Percentiles rank a stretch among this genome's conserved stretches.
phyloP scores from a whole-genome alignment of 2,888 invertebrate genomes.

The Troilus luridus region DNA sequence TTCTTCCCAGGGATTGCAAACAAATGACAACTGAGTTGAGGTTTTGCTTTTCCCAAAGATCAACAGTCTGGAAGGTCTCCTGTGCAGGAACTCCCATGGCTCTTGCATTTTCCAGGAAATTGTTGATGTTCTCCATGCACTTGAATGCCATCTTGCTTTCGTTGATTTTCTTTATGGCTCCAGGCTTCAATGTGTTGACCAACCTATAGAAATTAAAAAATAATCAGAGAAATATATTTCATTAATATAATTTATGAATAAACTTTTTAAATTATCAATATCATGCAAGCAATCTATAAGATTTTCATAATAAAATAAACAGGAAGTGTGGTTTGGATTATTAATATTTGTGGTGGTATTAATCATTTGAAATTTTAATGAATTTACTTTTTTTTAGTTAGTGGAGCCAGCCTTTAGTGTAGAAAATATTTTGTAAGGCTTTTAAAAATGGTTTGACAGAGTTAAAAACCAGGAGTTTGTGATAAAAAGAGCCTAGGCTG shows the following conservation, averaged over 20 bases:
- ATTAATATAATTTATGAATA: neutral
- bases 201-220: conserved; percentile 74
- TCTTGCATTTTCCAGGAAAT: conserved; percentile 87
- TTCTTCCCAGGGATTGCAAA: conserved; percentile 93
- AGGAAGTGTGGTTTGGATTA: neutral
- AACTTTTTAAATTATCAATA: neutral
- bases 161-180: conserved; percentile 93
- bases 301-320: no score
- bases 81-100: conserved; percentile 92
- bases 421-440: neutral
- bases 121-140: conserved; percentile 99
- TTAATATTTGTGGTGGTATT: neutral
- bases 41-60: conserved; percentile 96
- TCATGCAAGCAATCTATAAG: neutral
- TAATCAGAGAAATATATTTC: neutral
- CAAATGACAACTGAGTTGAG: conserved; percentile 96
- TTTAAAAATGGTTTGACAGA: neutral
- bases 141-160: conserved; percentile 93
- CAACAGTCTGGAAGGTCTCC: conserved; percentile 97
- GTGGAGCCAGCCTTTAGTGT: neutral
- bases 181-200: conserved; percentile 88
- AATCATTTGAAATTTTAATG: neutral
- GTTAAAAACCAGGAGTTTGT: neutral
- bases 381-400: neutral
- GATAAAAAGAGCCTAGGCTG: neutral